Evolutionary conservation across 2,797 vertebrate species (phyloP).

Genomic region (Hemitrygon akajei): DNA sequence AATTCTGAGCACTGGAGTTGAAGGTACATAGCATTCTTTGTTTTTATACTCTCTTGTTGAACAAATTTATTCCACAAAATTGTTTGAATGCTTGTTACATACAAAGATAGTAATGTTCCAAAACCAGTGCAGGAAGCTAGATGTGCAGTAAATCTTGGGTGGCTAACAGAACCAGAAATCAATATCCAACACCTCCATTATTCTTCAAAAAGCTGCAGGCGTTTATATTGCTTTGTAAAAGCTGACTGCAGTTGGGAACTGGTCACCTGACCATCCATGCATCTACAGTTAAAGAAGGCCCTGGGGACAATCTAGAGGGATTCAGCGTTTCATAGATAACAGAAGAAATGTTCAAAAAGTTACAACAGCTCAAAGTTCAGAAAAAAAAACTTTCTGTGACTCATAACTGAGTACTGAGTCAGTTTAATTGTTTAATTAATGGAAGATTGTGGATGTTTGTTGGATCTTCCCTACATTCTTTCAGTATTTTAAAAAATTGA

Average conservation of each 20-base stretch:
- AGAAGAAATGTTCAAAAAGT: neutral
- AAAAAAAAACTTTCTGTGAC: neutral
- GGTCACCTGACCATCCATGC: neutral
- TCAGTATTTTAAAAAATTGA: no score
- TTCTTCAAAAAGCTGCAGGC: neutral
- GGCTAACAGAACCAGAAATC: neutral
- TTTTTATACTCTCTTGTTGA: neutral
- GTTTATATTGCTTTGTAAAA: neutral
- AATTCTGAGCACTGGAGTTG: neutral
- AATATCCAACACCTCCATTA: neutral
- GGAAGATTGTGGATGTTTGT: neutral
- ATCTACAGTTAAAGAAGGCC: neutral
- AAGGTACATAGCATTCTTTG: neutral
- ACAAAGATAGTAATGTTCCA: neutral
- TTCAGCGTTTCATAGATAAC: neutral
- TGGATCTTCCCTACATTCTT: neutral
- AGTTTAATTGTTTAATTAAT: constrained; percentile 11
- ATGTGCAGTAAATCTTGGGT: neutral
- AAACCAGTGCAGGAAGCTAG: neutral
- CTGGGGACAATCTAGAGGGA: neutral
- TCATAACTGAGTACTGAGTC: no score
- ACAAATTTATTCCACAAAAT: neutral
- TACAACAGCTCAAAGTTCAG: neutral
- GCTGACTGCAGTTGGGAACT: neutral
- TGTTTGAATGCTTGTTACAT: neutral